phyloP scores from a whole-genome alignment of 1,140 invertebrate species.

The Trichonephila inaurata region DNA sequence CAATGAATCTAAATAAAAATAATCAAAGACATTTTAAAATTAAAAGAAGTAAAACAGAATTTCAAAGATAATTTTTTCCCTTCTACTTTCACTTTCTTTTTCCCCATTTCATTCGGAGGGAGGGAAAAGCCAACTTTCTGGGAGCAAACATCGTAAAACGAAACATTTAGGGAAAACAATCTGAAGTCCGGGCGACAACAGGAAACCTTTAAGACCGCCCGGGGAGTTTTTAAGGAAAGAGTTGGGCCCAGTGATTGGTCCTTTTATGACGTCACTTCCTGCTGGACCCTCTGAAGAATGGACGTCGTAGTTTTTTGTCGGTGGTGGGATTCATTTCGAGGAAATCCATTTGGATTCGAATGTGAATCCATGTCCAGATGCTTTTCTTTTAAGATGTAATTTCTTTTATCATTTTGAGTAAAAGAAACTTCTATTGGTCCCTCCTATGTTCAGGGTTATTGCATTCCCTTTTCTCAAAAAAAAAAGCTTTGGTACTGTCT shows the following conservation, averaged over 20 bases:
- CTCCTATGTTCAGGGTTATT: too few species aligned
- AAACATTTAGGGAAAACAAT: slow-evolving; percentile 70
- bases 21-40: background rate
- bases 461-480: too few species aligned
- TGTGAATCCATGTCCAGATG: background rate
- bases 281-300: background rate
- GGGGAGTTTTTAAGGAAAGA: slow-evolving; percentile 38
- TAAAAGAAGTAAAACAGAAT: background rate
- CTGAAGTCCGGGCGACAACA: slow-evolving; percentile 54
- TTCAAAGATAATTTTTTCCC: background rate
- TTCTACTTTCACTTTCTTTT: background rate
- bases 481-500: too few species aligned
- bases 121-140: background rate
- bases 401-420: background rate
- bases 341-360: slow-evolving; percentile 7
- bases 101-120: background rate
- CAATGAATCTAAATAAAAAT: too few species aligned
- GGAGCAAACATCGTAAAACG: slow-evolving; percentile 38
- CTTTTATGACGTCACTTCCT: slow-evolving; percentile 64
- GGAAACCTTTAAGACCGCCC: slow-evolving; percentile 46
- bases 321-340: background rate
- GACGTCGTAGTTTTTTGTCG: background rate
- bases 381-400: background rate
- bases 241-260: slow-evolving; percentile 15
- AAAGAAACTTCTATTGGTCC: too few species aligned